Percentiles rank a stretch among this genome's conserved stretches.
Conservation (phyloP, 92 coral and sea anemone genomes). For the Paramuricea clavata region DNA sequence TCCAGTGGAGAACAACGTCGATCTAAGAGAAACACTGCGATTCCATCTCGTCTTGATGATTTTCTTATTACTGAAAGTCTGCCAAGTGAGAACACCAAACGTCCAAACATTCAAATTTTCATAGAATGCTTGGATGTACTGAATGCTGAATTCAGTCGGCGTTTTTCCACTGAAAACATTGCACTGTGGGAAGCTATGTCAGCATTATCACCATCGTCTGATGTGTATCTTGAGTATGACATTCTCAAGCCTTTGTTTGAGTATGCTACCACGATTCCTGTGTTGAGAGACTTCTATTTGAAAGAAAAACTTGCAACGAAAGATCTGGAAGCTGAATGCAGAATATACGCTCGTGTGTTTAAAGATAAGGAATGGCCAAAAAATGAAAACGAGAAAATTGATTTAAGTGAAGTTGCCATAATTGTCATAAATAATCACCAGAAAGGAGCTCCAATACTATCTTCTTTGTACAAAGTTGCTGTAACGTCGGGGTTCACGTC, state of each 20-base stretch:
- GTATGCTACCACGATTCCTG: conserved; percentile 24
- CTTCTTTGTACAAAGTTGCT: too few relatives aligned
- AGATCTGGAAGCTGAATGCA: conserved; percentile 21
- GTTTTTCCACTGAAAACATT: conserved; percentile 26
- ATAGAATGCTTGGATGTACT: conserved; percentile 32
- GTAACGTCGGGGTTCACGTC: conserved; percentile 17
- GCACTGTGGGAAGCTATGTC: too few relatives aligned
- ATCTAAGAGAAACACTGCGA: conserved; percentile 11
- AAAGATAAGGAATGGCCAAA: too few relatives aligned
- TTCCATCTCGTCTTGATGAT: conserved; percentile 30
- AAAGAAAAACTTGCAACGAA: conserved; percentile 12
- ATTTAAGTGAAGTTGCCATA: too few relatives aligned
- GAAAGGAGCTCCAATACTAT: too few relatives aligned
- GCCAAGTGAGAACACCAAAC: conserved; percentile 33
- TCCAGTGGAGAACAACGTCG: conserved; percentile 8
- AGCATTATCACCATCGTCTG: conserved; percentile 33
- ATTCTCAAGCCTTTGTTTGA: conserved; percentile 26
- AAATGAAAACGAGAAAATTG: too few relatives aligned
- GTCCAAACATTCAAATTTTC: too few relatives aligned
- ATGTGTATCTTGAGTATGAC: conserved; percentile 18
- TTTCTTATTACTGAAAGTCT: conserved; percentile 12
- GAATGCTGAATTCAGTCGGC: conserved; percentile 26
- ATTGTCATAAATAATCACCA: too few relatives aligned
- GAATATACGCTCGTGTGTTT: too few relatives aligned
- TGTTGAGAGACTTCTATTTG: conserved; percentile 23